Base-by-base conservation (phyloP, 2,113 vertebrate genomes). In the Rhabdornis inornatus region DNA sequence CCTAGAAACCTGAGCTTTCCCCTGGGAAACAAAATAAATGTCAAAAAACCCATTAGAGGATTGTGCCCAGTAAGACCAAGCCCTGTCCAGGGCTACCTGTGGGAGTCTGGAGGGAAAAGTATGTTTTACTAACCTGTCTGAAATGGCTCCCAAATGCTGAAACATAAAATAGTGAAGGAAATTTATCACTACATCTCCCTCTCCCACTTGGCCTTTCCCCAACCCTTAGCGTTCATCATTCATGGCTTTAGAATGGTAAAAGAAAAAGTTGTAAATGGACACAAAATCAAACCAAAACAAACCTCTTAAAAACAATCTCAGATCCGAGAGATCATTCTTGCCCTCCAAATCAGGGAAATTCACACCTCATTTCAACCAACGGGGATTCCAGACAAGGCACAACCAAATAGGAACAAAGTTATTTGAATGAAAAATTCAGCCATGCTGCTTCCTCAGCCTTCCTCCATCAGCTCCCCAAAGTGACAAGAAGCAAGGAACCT, bases 371-470 rank as follows among this genome's bases (percentile, higher is more conserved):
- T 79, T 45, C 72, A 40, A 24, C 55, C 53, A n/a, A 11, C 15
- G 2, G 37, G 64, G 74, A 68, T 82, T 71, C 56, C 83, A 91
- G 66, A 57, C 37, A 57, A 89, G 72, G 30, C 45, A 65, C 18
- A 71, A 60, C 79, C 80, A 90, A 96, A 90, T 0, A 40, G 40
- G 49, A 93, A 55, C 28, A 57, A 92, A 91, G 88, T 89, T 87
- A 92, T 53, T 75, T 79, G 88, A 93, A 89, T 69, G 37, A 89
- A 96, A 93, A 93, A 84, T 82, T 89, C 86, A 94, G 21, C 60
- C 65, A 37, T 78, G 57, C 77, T 89, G 49, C 74, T 76, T 79
- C 47, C 56, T 68, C 89, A 49, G 28, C 64, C 85, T 94, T 94
- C 71, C 78, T 87, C 52, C 10, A 2, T 42, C 37, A 27, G 59